Evolutionary conservation across 2,888 invertebrate genomes (phyloP).

Genomic region (Calameuta pallipes): DNA sequence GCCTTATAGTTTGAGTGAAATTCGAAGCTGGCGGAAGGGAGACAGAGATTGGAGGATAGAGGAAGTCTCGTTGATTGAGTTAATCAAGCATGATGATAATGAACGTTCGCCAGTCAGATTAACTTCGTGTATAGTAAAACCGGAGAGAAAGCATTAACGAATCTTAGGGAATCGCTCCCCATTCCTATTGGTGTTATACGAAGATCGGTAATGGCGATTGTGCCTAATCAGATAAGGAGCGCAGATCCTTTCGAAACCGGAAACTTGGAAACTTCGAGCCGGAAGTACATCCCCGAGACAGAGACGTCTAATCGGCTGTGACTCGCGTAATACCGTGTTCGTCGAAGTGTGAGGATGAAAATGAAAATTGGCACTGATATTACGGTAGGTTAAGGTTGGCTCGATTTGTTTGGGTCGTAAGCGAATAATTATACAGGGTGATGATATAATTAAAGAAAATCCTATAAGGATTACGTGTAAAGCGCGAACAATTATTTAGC

Average conservation of each 20-base stretch:
- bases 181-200: not conserved
- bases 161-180: not conserved
- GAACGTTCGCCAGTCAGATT: not conserved
- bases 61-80: not conserved
- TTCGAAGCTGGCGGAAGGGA: not conserved
- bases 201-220: not conserved
- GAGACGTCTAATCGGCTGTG: not conserved
- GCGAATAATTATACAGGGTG: not conserved
- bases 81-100: not conserved
- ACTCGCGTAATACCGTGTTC: not conserved
- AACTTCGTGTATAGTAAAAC: not conserved
- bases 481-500: not conserved
- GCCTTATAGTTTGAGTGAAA: not conserved
- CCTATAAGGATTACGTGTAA: not conserved
- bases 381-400: not conserved
- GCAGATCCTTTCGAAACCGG: not conserved
- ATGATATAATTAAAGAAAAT: not conserved
- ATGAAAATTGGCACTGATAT: not conserved
- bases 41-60: not conserved
- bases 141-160: not conserved
- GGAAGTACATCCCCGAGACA: not conserved
- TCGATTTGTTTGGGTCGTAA: not conserved
- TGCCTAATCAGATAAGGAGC: not conserved
- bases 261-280: not conserved
- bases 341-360: not conserved